These are phyloP conservation scores for Intellagama lesueurii DNA, from an alignment of 2,797 vertebrate genomes.

Conservation along the genomic window DNA sequence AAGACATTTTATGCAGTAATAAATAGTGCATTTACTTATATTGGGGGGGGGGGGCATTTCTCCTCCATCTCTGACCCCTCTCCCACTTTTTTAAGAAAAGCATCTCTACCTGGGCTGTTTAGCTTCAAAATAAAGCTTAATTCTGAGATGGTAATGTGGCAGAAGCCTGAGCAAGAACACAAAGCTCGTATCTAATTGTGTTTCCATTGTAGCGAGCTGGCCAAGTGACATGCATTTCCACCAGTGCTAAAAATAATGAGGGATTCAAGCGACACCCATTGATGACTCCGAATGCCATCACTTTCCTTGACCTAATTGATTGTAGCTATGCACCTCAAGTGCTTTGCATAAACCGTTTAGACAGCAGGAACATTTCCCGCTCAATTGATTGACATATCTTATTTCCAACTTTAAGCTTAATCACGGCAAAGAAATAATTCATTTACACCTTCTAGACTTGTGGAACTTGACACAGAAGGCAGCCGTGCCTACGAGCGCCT, in stretches of 20 bases:
- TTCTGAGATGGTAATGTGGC: constrained; percentile 40
- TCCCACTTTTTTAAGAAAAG: not conserved
- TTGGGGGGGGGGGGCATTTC: not conserved
- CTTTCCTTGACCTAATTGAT: constrained; percentile 79
- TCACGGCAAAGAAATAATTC: constrained; percentile 72
- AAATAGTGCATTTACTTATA: not conserved
- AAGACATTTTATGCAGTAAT: constrained; percentile 49
- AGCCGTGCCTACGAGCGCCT: constrained; percentile 35
- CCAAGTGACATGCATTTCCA: constrained; percentile 70
- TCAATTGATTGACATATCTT: constrained; percentile 81
- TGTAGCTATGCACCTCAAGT: constrained; percentile 75
- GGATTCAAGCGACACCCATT: constrained; percentile 69
- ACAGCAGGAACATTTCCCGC: constrained; percentile 78
- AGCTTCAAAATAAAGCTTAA: constrained; percentile 66
- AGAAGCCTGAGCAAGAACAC: constrained; percentile 42
- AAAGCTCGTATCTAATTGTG: constrained; percentile 68
- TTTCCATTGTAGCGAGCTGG: constrained; percentile 66
- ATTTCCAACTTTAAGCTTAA: constrained; percentile 80
- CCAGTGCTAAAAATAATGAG: constrained; percentile 76
- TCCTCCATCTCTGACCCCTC: not conserved
- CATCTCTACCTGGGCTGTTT: constrained; percentile 14
- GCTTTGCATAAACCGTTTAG: constrained; percentile 81
- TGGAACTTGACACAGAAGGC: constrained; percentile 54
- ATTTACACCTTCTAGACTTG: constrained; percentile 69
- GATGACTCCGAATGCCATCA: constrained; percentile 69